Evolutionary conservation across 2,888 invertebrate genomes (phyloP).

Genomic region (Andrena bucephala): DNA sequence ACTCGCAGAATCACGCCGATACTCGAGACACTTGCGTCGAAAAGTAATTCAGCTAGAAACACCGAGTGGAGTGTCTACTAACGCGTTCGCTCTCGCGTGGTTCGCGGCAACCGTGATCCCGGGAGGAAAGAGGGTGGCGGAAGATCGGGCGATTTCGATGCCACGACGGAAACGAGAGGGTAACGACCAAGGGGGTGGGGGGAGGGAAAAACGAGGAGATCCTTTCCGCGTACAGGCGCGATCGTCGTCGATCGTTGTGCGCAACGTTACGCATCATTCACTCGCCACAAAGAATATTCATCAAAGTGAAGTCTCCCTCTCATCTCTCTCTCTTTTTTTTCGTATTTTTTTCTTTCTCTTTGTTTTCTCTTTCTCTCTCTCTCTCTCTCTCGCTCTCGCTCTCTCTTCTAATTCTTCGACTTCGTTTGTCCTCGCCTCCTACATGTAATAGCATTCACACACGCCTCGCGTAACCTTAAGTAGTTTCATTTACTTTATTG

Average conservation of each 20-base stretch:
- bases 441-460: constrained; percentile 54
- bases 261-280: constrained; percentile 54
- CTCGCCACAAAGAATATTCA: constrained; percentile 36
- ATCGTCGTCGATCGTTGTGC: constrained; percentile 46
- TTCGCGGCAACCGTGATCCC: constrained; percentile 37
- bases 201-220: constrained; percentile 36
- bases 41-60: too few species aligned
- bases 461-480: constrained; percentile 70
- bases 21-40: too few species aligned
- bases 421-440: constrained; percentile 11
- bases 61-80: too few species aligned
- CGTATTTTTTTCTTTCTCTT: neutral
- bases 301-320: constrained; percentile 26
- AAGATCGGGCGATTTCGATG: constrained; percentile 50
- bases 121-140: constrained; percentile 16
- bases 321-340: constrained; percentile 2
- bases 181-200: constrained; percentile 23
- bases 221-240: constrained; percentile 40
- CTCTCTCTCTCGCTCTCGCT: neutral
- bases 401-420: neutral
- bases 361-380: neutral
- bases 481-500: constrained; percentile 82
- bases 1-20: too few species aligned
- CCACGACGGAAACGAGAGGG: constrained; percentile 40
- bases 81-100: constrained; percentile 11